Percentiles rank a stretch among this genome's conserved stretches.
These are phyloP conservation scores for Oscheius sp. DNA, from an alignment of 2,888 invertebrate species.

Conservation along the genomic window DNA sequence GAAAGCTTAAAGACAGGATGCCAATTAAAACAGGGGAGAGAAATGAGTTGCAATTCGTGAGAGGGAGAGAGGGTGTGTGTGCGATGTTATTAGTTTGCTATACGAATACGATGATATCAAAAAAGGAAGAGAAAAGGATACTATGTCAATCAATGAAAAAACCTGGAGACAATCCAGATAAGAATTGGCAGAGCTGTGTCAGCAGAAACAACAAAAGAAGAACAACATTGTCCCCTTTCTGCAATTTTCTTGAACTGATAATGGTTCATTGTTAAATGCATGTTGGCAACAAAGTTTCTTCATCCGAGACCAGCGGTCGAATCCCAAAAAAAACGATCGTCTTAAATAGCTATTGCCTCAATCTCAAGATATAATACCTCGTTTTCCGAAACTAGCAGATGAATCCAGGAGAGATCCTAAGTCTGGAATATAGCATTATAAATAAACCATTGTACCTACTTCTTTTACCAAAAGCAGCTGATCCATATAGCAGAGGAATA, in stretches of 20 bases:
- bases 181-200: slow-evolving; percentile 31
- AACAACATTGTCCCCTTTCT: slow-evolving; percentile 8
- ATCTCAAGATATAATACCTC: neutral
- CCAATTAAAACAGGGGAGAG: slow-evolving; percentile 22
- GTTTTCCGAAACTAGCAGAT: slow-evolving; percentile 16
- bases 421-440: too few species aligned
- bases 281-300: neutral
- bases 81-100: slow-evolving; percentile 2
- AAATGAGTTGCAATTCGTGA: slow-evolving; percentile 18
- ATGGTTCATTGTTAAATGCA: slow-evolving; percentile 8
- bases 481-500: neutral
- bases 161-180: slow-evolving; percentile 31
- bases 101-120: neutral
- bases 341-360: neutral
- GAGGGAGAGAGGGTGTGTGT: neutral
- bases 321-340: slow-evolving; percentile 3
- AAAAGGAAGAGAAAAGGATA: neutral
- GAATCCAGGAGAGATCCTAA: neutral
- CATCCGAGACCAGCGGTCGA: neutral
- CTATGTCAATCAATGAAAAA: slow-evolving; percentile 25
- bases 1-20: slow-evolving; percentile 6
- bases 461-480: slow-evolving; percentile 18
- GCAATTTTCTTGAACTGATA: neutral
- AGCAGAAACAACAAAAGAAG: slow-evolving; percentile 28
- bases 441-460: neutral